Evolutionary conservation across 2,797 vertebrate species (phyloP).

Genomic region (Chiroxiphia lanceolata): DNA sequence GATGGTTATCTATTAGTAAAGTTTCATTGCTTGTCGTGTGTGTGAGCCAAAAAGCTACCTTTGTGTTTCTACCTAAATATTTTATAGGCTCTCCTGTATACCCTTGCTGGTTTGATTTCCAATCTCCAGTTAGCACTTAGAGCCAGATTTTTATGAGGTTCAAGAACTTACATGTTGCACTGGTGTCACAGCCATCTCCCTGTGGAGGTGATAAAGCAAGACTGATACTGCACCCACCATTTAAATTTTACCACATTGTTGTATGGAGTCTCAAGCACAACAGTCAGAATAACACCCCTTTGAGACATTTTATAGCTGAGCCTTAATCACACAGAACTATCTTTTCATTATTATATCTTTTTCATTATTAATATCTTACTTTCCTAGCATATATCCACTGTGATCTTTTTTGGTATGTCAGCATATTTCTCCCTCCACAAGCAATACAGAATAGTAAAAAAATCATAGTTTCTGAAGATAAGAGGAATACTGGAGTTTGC

Average conservation of each 20-base stretch:
- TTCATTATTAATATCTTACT: not conserved
- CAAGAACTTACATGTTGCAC: not conserved
- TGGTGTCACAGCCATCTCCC: not conserved
- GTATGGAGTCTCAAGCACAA: not conserved
- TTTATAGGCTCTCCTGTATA: not conserved
- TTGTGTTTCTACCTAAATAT: not conserved
- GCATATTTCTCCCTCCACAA: not conserved
- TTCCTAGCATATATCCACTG: not conserved
- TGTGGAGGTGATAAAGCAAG: not conserved
- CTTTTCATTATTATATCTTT: not conserved
- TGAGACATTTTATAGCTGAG: not conserved
- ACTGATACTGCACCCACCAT: not conserved
- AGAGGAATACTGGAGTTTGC: not conserved
- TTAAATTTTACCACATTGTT: not conserved
- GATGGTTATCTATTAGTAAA: not conserved
- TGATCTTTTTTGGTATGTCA: not conserved
- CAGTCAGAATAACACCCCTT: not conserved
- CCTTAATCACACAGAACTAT: constrained; percentile 15
- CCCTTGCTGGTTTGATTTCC: constrained; percentile 31
- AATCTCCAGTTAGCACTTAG: not conserved
- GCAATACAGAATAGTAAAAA: not conserved
- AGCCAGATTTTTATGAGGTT: not conserved
- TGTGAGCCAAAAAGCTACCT: not conserved
- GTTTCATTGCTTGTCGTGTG: not conserved
- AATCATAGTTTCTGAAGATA: not conserved